Evolutionary conservation across 2,113 vertebrate species (phyloP).

Genomic region (Oenanthe melanoleuca): DNA sequence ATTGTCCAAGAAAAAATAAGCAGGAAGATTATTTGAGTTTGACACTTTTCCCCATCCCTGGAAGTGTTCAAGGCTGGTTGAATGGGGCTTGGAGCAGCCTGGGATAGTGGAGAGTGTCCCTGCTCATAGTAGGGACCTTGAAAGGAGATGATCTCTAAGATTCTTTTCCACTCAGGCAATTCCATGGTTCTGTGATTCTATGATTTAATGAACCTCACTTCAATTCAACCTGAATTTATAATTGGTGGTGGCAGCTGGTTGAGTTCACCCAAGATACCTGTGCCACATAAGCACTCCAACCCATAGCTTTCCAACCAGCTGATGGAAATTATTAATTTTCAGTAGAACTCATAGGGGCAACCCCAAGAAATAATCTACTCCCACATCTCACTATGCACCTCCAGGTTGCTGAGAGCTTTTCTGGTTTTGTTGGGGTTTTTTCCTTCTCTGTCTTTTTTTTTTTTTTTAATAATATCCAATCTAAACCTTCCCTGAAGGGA

Average conservation of each 20-base stretch:
- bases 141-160: not conserved
- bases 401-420: not conserved
- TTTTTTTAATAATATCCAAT: not conserved
- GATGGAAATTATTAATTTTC: not conserved
- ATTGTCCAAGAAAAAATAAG: not conserved
- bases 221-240: not conserved
- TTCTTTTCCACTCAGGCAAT: not conserved
- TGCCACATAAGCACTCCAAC: not conserved
- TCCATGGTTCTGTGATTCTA: not conserved
- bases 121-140: no score
- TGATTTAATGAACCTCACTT: not conserved
- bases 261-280: not conserved
- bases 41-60: not conserved
- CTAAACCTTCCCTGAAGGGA: not conserved
- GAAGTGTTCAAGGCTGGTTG: not conserved
- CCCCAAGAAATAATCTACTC: no score
- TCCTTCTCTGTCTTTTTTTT: not conserved
- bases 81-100: not conserved
- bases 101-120: not conserved
- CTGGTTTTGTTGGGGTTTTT: not conserved
- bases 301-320: not conserved
- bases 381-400: accelerated
- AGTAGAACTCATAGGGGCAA: accelerated
- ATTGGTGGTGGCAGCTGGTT: not conserved
- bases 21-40: not conserved